Evolutionary conservation across 2,113 vertebrate genomes (phyloP).

Genomic region (Athene cunicularia): DNA sequence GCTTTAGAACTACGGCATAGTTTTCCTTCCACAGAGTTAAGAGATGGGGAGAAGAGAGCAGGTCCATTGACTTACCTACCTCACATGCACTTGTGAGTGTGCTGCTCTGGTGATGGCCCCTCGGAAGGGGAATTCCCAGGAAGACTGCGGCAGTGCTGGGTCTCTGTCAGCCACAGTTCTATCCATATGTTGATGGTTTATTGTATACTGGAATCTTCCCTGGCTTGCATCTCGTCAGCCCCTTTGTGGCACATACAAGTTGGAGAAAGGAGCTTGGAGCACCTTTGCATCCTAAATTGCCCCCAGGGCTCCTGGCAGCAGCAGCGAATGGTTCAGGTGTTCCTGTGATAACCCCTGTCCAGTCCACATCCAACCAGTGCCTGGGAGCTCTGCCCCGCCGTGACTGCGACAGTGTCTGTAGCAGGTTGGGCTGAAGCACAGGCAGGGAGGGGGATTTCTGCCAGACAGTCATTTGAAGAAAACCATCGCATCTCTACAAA

Average conservation of each 20-base stretch:
- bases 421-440: background rate
- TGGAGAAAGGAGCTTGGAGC: background rate
- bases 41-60: background rate
- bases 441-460: background rate
- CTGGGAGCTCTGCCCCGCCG: fast-evolving
- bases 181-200: background rate
- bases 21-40: background rate
- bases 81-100: fast-evolving
- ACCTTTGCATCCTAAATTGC: background rate
- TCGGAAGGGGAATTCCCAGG: background rate
- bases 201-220: background rate
- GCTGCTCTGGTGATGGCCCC: background rate
- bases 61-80: background rate
- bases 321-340: fast-evolving
- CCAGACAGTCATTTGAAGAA: fast-evolving
- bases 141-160: background rate
- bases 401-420: fast-evolving
- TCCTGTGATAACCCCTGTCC: background rate
- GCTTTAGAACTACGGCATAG: background rate
- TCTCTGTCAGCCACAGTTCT: background rate
- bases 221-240: background rate
- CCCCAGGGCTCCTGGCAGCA: fast-evolving
- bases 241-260: background rate
- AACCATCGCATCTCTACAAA: background rate
- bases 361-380: background rate